A percentile compares a stretch with the other conserved stretches of the same genome.
Evolutionary conservation across 2,113 vertebrate genomes (phyloP).

Genomic region (Austrofundulus limnaeus): DNA sequence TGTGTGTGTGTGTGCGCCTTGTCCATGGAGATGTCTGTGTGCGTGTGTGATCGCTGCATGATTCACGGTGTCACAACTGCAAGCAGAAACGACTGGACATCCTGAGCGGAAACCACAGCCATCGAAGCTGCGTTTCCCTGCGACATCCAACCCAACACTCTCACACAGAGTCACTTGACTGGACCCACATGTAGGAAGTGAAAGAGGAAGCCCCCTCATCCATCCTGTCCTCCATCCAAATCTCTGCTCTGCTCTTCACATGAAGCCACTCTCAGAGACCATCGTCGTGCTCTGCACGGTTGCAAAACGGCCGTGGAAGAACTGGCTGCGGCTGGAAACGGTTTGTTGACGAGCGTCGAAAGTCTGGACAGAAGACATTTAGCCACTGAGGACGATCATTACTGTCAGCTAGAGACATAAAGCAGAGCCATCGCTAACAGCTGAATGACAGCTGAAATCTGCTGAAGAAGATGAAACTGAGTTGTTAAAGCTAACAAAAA

Average conservation of each 20-base stretch:
- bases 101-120: constrained; percentile 79
- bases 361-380: constrained; percentile 54
- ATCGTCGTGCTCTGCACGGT: constrained; percentile 38
- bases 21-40: neutral
- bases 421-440: too few relatives aligned
- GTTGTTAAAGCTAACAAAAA: too few relatives aligned
- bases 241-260: constrained; percentile 67
- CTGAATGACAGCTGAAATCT: too few relatives aligned
- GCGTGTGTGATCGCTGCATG: constrained; percentile 65
- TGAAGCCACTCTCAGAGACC: constrained; percentile 56
- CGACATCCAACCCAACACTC: constrained; percentile 67
- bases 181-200: constrained; percentile 79
- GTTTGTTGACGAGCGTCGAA: constrained; percentile 53
- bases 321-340: constrained; percentile 66
- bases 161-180: constrained; percentile 81
- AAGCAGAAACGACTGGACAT: constrained; percentile 75
- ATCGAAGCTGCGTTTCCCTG: constrained; percentile 70
- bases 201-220: constrained; percentile 80
- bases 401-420: neutral
- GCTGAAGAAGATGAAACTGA: too few relatives aligned
- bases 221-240: constrained; percentile 71
- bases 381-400: constrained; percentile 29
- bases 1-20: constrained; percentile 11
- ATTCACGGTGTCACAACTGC: constrained; percentile 77
- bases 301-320: constrained; percentile 64